Percentiles rank a stretch among this genome's conserved stretches.
Evolutionary conservation across 2,113 vertebrate genomes (phyloP).

Genomic region (Hiodon tergisus): DNA sequence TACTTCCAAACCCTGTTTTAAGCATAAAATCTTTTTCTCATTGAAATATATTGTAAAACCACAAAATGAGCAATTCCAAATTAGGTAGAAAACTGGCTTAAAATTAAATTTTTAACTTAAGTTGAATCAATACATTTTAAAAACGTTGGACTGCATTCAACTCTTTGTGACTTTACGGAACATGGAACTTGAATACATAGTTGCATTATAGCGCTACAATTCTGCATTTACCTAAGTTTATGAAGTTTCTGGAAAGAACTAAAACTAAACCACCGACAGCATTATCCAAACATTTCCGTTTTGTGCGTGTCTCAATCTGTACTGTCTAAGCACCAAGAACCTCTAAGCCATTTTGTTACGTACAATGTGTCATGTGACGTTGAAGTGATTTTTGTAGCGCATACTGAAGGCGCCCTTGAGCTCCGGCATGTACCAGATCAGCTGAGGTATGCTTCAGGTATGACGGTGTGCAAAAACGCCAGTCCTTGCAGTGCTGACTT

Average conservation of each 20-base stretch:
- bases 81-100: background rate
- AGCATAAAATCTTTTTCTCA: background rate
- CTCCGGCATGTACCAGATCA: no score
- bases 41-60: background rate
- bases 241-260: background rate
- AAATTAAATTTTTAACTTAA: no score
- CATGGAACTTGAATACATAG: background rate
- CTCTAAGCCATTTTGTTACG: background rate
- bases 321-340: background rate
- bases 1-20: background rate
- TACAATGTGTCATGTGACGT: background rate
- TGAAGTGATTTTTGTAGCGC: background rate
- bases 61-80: background rate
- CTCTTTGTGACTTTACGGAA: background rate
- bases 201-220: conserved; percentile 1
- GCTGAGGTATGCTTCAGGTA: no score
- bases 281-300: background rate
- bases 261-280: background rate
- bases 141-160: no score
- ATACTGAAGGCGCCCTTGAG: background rate
- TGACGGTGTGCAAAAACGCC: no score
- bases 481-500: no score
- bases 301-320: background rate
- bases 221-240: background rate
- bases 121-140: no score